Base-by-base conservation (phyloP, 2,888 invertebrate species). In the Frankliniella fusca region DNA sequence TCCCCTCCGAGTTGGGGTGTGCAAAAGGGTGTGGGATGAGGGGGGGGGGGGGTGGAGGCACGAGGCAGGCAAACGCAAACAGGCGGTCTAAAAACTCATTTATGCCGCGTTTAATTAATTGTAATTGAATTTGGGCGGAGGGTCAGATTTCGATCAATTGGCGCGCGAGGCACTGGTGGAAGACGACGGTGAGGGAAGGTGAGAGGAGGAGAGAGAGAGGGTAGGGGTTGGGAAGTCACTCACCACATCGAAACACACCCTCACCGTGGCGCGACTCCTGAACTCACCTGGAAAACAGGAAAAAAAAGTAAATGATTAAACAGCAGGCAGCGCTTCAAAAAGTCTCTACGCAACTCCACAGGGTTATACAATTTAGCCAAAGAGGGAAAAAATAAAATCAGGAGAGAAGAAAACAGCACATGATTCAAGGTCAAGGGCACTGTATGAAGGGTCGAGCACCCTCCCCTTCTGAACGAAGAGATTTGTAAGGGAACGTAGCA, bases 51-150 rank as follows among this genome's bases (percentile, higher is more conserved):
- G 54, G 18, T 3, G 54, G 54, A 8, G 54, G 8, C 3, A 54
- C 3, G 54, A 8, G 65, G 18, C 1, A 54, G 54, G 54, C 54
- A n/a, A 15, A 61, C 61, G 20, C 15, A 12, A 8, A 15, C 54
- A 18, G 12, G 54, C 18, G 54, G 15, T 70, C 70, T 11, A 23
- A 70, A 65, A 65, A 65, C 65, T 65, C 65, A n/a, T 65, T 65
- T 65, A 70, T 70, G 23, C 23, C 23, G 70, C 23, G 70, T 70
- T 70, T 70, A 70, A 70, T 70, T 70, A 70, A 70, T 70, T 70
- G 23, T 23, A 23, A 70, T 70, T 70, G 70, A 70, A 70, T 23
- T 70, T 23, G n/a, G 65, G 0, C 23, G 70, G n/a, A 11, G n/a
- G 70, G 54, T 54, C 18, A 54, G 2, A 54, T 38, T 38, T 38